phyloP scores from a whole-genome alignment of 1,140 invertebrate genomes.

The Eciton burchellii region DNA sequence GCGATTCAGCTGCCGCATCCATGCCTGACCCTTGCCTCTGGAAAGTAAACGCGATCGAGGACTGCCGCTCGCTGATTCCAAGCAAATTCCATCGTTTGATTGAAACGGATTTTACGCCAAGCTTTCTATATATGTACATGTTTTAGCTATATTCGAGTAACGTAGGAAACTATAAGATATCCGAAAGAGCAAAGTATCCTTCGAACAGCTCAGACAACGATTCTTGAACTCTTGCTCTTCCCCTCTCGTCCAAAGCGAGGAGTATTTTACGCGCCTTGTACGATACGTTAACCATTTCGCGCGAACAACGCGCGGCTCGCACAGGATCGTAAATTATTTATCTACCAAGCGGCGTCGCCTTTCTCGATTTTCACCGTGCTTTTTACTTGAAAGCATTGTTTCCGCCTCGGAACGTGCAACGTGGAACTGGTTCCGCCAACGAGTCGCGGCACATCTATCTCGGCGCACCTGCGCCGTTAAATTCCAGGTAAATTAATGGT shows the following conservation, averaged over 20 bases:
- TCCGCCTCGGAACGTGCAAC: conserved; percentile 10
- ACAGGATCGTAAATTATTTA: not conserved
- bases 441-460: conserved; percentile 10
- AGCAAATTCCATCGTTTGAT: not conserved
- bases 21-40: not conserved
- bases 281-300: not conserved
- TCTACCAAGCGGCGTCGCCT: not conserved
- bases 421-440: conserved; percentile 48
- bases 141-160: not conserved
- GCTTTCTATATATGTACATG: not conserved
- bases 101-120: not conserved
- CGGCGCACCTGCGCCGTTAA: not conserved
- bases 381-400: conserved; percentile 52
- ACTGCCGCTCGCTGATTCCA: not conserved
- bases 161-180: not conserved
- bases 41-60: not conserved
- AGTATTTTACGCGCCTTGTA: not conserved
- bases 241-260: not conserved
- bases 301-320: too few species aligned
- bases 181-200: not conserved
- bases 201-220: too few species aligned
- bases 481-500: conserved; percentile 11
- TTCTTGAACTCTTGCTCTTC: not conserved
- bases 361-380: conserved; percentile 8
- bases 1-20: not conserved